phyloP scores from a whole-genome alignment of 2,888 invertebrate genomes.

The Spisula solida region DNA sequence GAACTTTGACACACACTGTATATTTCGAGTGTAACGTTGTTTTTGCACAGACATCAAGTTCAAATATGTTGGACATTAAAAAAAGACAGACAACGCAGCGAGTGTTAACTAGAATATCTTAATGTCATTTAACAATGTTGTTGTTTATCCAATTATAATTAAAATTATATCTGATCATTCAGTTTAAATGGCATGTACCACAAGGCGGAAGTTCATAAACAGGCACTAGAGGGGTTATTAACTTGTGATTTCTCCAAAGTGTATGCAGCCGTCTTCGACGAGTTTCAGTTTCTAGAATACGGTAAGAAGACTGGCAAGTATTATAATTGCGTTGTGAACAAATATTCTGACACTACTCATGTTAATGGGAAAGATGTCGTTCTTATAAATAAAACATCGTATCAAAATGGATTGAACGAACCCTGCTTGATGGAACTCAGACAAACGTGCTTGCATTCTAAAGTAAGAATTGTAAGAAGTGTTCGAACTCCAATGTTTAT shows the following conservation, averaged over 20 bases:
- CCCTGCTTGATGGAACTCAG: slow-evolving; percentile 1
- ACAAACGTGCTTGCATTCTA: slow-evolving; percentile 36
- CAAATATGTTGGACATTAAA: no score
- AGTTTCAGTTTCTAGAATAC: background rate
- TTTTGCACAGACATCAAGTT: no score
- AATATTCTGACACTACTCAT: background rate
- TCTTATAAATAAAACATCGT: background rate
- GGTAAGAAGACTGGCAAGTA: background rate
- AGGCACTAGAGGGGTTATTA: slow-evolving; percentile 14
- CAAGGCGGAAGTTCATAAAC: background rate
- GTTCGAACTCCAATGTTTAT: slow-evolving; percentile 29
- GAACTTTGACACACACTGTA: no score
- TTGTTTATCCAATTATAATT: no score
- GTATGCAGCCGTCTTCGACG: background rate
- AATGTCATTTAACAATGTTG: no score
- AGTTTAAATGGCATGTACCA: background rate
- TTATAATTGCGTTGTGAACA: background rate
- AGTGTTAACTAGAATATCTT: no score
- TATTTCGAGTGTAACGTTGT: no score
- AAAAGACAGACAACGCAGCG: no score
- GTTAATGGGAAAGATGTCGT: background rate
- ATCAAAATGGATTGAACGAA: background rate
- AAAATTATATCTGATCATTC: background rate
- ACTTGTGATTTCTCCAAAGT: slow-evolving; percentile 29
- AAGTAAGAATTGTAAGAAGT: slow-evolving; percentile 46